Conservation (phyloP, 2,113 vertebrate species). For the Ochotona curzoniae region DNA sequence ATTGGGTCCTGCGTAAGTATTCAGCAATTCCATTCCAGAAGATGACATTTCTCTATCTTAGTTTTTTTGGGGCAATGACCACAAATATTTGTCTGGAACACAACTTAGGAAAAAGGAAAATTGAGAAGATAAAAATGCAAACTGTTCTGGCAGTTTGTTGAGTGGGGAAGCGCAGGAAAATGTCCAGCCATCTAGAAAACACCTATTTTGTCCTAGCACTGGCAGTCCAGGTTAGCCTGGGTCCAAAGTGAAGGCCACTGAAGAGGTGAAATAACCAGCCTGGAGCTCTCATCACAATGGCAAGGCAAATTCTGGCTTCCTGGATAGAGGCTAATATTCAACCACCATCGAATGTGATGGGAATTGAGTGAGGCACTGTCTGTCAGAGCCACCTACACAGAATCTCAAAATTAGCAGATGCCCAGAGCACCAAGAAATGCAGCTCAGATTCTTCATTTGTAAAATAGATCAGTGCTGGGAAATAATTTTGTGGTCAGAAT, state of each 20-base stretch:
- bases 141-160: not conserved
- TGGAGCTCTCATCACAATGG: not conserved
- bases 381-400: not conserved
- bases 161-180: not conserved
- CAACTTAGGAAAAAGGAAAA: conserved; percentile 29
- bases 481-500: not conserved
- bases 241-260: not conserved
- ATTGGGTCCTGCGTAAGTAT: not conserved
- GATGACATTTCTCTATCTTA: conserved; percentile 23
- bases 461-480: not conserved
- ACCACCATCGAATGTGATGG: not conserved
- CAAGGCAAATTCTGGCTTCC: not conserved
- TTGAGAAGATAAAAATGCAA: conserved; percentile 31
- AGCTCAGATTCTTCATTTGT: conserved; percentile 3
- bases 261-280: not conserved
- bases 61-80: not conserved
- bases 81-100: conserved; percentile 47
- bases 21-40: not conserved
- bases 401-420: not conserved
- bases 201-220: not conserved
- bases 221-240: not conserved
- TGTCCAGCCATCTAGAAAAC: not conserved
- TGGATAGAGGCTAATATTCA: not conserved
- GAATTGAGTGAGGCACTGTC: conserved; percentile 18
- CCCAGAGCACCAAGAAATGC: not conserved